Base-by-base conservation (phyloP, 1,140 invertebrate genomes). In the Colletes latitarsis region DNA sequence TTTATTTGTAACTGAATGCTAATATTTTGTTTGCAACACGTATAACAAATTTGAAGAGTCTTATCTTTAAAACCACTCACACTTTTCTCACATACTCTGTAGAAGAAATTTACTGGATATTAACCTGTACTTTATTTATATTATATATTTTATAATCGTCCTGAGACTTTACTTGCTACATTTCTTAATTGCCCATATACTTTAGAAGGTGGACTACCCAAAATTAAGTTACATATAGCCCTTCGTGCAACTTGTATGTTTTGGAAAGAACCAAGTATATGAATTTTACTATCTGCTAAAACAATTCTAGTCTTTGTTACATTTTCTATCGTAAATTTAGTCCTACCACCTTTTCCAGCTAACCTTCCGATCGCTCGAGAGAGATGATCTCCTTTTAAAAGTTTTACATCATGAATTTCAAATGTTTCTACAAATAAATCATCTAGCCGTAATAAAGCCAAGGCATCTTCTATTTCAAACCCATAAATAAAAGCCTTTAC, bases 311-410 rank as follows among this genome's bases (percentile, higher is more conserved):
- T 99, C 94, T 99, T 99, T 12, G 99, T 99, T 0, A 98, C 98
- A 94, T 99, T 99, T 94, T 99, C 99, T 90, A 99, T 99, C 4
- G 98, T 99, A 89, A 98, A 99, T 91, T 99, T 99, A 5, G 98
- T 99, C 81, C 98, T 95, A 30, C 99, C 99, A 78, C 98, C 97
- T 94, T 99, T 99, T 0, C 99, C 99, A 17, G 99, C 99, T 62
- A 99, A 94, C 86, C 99, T 95, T 30, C 99, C 99, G 88, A 99
- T 98, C 0, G 99, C 99, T 93, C 99, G 94, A 39, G 98, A 97
- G 80, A 99, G 94, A 93, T 99, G 99, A 92, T 99, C 99, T 14
- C 99, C 98, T 93, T 98, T 97, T 53, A 99, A 92, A 39, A 96
- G 97, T 94, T 99, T 99, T 0, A 99, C 98, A 94, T 99, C 99